Conservation (phyloP, 2,797 vertebrate species). For the Phalloptychus januarius region DNA sequence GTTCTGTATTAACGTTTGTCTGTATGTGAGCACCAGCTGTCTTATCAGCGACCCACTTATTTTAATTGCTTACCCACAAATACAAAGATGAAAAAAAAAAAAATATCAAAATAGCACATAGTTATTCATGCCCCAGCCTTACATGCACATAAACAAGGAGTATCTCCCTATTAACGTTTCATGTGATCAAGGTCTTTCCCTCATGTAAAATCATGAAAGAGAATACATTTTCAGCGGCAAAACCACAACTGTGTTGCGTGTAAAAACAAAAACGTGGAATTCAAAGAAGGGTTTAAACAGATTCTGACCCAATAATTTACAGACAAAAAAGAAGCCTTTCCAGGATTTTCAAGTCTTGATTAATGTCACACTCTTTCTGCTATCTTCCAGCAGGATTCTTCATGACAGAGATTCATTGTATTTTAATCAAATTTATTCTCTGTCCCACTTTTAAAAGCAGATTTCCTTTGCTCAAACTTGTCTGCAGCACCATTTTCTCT, state of each 20-base stretch:
- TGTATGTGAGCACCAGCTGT: conserved; percentile 71
- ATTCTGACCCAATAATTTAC: conserved; percentile 56
- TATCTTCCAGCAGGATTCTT: conserved; percentile 6
- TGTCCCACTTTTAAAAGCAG: conserved; percentile 5
- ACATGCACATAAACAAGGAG: conserved; percentile 70
- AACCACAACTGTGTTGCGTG: conserved; percentile 57
- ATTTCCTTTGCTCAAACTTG: conserved; percentile 8
- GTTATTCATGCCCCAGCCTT: conserved; percentile 72
- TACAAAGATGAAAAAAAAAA: conserved; percentile 66
- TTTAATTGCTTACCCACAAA: conserved; percentile 84
- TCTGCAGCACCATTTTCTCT: conserved; percentile 8
- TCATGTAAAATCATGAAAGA: conserved; percentile 77
- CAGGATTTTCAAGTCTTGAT: conserved; percentile 45
- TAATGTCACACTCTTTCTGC: conserved; percentile 2
- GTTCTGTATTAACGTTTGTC: conserved; percentile 58
- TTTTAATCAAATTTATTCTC: conserved; percentile 19
- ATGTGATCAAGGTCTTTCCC: conserved; percentile 79
- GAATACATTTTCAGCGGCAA: conserved; percentile 75
- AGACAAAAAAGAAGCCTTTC: conserved; percentile 25
- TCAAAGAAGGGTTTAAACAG: conserved; percentile 56
- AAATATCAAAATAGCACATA: conserved; percentile 74
- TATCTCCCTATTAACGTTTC: conserved; percentile 74
- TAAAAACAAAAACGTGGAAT: conserved; percentile 67
- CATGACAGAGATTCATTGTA: neutral
- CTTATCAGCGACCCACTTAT: conserved; percentile 82